Evolutionary conservation across 2,113 vertebrate species (phyloP).

Genomic region (Mormyrus iriodes): DNA sequence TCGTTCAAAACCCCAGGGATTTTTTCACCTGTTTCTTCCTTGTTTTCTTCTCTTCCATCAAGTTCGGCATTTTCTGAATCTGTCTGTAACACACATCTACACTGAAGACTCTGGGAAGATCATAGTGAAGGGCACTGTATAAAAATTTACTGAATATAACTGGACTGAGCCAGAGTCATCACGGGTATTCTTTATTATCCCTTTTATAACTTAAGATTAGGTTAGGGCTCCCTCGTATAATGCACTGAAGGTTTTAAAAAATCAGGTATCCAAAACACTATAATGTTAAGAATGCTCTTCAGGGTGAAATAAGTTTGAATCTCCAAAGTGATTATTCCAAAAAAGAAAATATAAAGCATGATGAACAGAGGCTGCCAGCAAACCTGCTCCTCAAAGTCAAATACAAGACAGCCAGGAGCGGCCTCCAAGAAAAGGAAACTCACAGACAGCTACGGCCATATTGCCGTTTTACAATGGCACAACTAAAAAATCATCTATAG

Average conservation of each 20-base stretch:
- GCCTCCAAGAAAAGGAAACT: neutral
- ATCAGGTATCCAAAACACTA: too few relatives aligned
- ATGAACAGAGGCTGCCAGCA: neutral
- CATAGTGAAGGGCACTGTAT: neutral
- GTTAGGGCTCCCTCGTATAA: too few relatives aligned
- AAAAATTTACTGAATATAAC: neutral
- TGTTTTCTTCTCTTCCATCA: neutral
- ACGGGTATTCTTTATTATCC: neutral
- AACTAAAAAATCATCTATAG: neutral
- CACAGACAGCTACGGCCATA: neutral
- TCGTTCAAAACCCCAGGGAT: neutral
- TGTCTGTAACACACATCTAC: neutral
- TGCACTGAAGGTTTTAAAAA: too few relatives aligned
- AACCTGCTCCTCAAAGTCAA: neutral
- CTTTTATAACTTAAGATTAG: too few relatives aligned
- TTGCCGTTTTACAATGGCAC: neutral
- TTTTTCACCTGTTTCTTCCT: neutral
- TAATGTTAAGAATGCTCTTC: neutral
- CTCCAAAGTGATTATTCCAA: neutral
- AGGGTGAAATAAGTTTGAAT: neutral
- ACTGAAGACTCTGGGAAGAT: neutral
- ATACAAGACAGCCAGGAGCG: neutral
- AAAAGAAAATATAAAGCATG: neutral
- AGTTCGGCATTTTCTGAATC: neutral
- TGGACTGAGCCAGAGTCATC: neutral